These are phyloP conservation scores for Tribolium madens DNA, from an alignment of 1,140 invertebrate species.

Conservation along the genomic window DNA sequence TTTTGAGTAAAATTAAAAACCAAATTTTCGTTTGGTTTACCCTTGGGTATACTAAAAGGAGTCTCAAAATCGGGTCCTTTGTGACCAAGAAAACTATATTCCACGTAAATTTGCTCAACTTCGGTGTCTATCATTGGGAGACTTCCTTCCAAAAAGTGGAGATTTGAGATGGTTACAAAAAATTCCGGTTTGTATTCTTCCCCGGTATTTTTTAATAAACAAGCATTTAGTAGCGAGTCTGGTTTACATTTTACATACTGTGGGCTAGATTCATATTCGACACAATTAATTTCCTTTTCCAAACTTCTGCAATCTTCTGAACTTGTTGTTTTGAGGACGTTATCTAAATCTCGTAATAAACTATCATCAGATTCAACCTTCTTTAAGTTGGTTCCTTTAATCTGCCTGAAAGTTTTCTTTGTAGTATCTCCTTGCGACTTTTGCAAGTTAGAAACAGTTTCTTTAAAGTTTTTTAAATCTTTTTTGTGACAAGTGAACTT, in stretches of 20 bases:
- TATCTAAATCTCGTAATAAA: too few relatives aligned
- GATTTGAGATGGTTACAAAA: background rate
- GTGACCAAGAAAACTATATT: slow-evolving; percentile 50
- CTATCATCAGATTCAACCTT: too few relatives aligned
- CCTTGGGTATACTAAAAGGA: slow-evolving; percentile 37
- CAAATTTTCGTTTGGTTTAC: background rate
- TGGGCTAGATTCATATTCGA: too few relatives aligned
- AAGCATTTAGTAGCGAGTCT: too few relatives aligned
- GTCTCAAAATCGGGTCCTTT: slow-evolving; percentile 50
- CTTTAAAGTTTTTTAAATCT: background rate
- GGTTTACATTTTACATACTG: too few relatives aligned
- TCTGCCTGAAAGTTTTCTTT: background rate
- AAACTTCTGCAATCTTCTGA: too few relatives aligned
- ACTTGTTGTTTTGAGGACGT: too few relatives aligned
- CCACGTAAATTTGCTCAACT: slow-evolving; percentile 50
- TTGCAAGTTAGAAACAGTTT: background rate
- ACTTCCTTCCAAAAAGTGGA: background rate
- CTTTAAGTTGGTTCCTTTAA: too few relatives aligned
- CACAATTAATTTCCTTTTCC: too few relatives aligned
- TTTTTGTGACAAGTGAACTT: background rate
- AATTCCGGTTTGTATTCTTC: background rate
- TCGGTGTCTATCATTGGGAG: background rate
- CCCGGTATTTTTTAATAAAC: too few relatives aligned
- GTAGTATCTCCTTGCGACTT: background rate
- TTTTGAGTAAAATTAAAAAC: slow-evolving; percentile 44